Base-by-base conservation (phyloP, 1,140 invertebrate species). In the Chlorops oryzae region DNA sequence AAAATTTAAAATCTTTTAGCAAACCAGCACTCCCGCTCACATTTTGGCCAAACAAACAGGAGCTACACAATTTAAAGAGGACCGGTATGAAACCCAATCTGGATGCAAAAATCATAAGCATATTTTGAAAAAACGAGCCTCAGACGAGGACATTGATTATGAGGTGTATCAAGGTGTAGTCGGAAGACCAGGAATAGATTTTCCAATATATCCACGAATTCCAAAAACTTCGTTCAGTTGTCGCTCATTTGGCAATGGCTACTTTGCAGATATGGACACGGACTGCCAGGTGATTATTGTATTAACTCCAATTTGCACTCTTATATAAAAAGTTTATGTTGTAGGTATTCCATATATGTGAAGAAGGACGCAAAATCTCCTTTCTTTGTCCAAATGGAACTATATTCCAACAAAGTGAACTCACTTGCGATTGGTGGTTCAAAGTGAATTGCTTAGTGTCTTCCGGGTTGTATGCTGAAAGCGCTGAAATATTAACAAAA, bases 361-460 rank as follows among this genome's bases (percentile, higher is more conserved):
- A 89, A 63, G 88, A 88, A 56, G 88, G 88, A 4, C 80, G 87
- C n/a, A 91, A 92, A 68, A 89, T 92, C 51, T 91, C 89, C 15
- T 94, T 94, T 74, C 78, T 93, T 4, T 94, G 91, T 75, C 90
- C 90, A 10, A 93, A 94, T 58, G 90, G 90, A 40, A 94, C 91
- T 35, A 86, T 93, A 63, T 94, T 94, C 73, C 88, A 88, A 66
- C 91, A 94, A 74, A 86, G 87, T 35, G 87, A 89, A 68, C 77
- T 92, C 24, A 90, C 90, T 59, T 93, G 90, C 73, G 88, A 92
- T 73, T 92, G 90, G 90, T 92, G 89, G 90, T 92, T 91, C 73
- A 90, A 91, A 76, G 89, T 93, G 47, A 85, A 92, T 62, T 93
- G 90, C 63, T 80, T 82, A 41, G 83, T 81, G 52, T 85, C 88